A percentile compares a stretch with the other conserved stretches of the same genome.
These are phyloP conservation scores for Pionites leucogaster DNA, from an alignment of 2,113 vertebrate species.

Conservation along the genomic window DNA sequence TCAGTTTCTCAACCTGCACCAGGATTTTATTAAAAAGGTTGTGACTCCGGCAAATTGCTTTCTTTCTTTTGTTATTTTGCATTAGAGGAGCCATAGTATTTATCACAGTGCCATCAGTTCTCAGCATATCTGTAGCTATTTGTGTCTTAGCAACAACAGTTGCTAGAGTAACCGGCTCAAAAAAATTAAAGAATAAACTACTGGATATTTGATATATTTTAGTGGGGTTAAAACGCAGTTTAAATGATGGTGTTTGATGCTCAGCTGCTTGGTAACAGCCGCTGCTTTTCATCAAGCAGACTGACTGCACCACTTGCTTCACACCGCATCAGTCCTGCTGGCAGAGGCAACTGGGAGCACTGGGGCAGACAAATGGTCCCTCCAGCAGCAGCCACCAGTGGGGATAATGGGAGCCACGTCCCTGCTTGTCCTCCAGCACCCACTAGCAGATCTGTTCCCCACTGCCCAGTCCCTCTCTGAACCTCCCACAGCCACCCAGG, in stretches of 20 bases:
- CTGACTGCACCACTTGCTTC: not conserved
- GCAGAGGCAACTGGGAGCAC: not conserved
- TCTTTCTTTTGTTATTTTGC: not conserved
- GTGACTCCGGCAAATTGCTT: not conserved
- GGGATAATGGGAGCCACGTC: not conserved
- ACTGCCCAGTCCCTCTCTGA: not conserved
- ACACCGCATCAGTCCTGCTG: not conserved
- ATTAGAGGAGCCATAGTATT: not conserved
- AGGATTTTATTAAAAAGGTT: not conserved
- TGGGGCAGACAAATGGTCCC: rapidly evolving
- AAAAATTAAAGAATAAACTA: not conserved
- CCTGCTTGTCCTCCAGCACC: not conserved
- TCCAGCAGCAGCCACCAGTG: not conserved
- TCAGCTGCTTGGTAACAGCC: not conserved
- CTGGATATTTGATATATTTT: not conserved
- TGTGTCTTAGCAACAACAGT: constrained; percentile 34
- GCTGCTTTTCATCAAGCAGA: not conserved
- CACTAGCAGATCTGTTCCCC: rapidly evolving
- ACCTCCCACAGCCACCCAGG: rapidly evolving
- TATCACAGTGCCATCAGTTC: not conserved
- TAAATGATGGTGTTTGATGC: not conserved
- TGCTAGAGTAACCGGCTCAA: constrained; percentile 1
- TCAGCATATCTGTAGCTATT: not conserved
- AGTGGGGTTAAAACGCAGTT: not conserved
- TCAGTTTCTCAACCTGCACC: not conserved